Evolutionary conservation across 2,797 vertebrate species (phyloP), one percentile per base, ranked within the genome.

Genomic region (Cyclura pinguis): DNA sequence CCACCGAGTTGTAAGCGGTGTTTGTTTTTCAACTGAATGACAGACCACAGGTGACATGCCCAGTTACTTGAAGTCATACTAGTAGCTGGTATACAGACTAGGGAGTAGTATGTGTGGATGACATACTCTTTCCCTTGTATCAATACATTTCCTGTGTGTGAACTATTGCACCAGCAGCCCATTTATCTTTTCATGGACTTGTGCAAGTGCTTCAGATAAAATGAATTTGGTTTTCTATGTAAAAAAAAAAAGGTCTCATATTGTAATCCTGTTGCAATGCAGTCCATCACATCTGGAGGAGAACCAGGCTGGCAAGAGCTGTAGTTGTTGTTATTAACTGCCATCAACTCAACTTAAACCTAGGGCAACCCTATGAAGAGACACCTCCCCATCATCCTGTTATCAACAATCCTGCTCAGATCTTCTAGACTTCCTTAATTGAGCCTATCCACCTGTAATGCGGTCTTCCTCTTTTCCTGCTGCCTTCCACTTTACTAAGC

Each of bases 221-320:
- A 97, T 97, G 97, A 62, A 96, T 94, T 84, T 87, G 62, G 94
- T 95, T 97, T 97, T 97, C 96, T 97, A 97, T 92, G 16, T 95
- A 97, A 91, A 42, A 76, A n/a, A n/a, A n/a, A n/a, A n/a, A n/a
- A n/a, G n/a, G n/a, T n/a, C n/a, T n/a, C n/a, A n/a, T 16, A 6
- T 14, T 84, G 42, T 9, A 32, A 13, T 73, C 47, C 88, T 88
- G 82, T 86, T 69, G 67, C 67, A 69, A 10, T 32, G 67, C 29
- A 32, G 20, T 62, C 59, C 18, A 18, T 18, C 18, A 59, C 5
- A 62, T 62, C 59, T 62, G 59, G 5, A 62, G 20, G 20, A 62
- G 2, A 69, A 12, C 67, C 29, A 69, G 29, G 6, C 4, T 69
- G 29, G 29, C 67, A 69, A 69, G 32, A 32, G 29, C 59, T 22